Evolutionary conservation across 2,113 vertebrate species (phyloP), one percentile per base, ranked within the genome.

Genomic region (Nycticebus coucang): DNA sequence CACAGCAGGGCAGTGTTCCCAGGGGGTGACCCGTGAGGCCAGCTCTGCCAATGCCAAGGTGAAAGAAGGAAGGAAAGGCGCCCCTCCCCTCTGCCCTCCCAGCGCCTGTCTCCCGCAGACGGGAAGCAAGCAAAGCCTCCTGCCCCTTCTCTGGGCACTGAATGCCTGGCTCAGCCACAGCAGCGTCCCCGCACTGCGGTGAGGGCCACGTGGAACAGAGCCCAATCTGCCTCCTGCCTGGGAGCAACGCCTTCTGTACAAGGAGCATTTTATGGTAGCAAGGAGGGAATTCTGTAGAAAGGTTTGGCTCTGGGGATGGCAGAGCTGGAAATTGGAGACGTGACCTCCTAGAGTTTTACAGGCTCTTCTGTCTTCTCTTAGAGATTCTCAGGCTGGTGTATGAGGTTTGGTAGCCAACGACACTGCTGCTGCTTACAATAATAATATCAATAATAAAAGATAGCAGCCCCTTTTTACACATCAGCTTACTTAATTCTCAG

Each of bases 11-110:
- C 55, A 24, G 37, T 3, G 3, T n/a, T 64, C 53, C 68, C 12
- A 17, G 3, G 22, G 5, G 60, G 72, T 1, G 19, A 4, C 5
- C 83, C 19, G 21, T 2, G 8, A 60, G 37, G 22, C 28, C 41
- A 1, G 21, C 28, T 26, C 74, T 28, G 37, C 0, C 0, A 80
- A 22, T 4, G 21, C 37, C 11, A 18, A 53, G 28, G n/a, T 33
- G 18, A 22, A 72, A 71, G 57, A 19, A 75, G 78, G 28, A 81
- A 53, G 69, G 18, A 33, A 57, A 62, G 21, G 41, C 1, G 17
- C 13, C 6, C 26, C 6, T 2, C 22, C 14, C 10, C 12, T 28
- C 28, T n/a, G 22, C 1, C 64, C 12, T 18, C 33, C 17, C 17
- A 0, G 7, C 1, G 64, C 33, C 45, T 68, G 50, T 35, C n/a